phyloP scores from a whole-genome alignment of 2,888 invertebrate species.

The Emmelina monodactyla region DNA sequence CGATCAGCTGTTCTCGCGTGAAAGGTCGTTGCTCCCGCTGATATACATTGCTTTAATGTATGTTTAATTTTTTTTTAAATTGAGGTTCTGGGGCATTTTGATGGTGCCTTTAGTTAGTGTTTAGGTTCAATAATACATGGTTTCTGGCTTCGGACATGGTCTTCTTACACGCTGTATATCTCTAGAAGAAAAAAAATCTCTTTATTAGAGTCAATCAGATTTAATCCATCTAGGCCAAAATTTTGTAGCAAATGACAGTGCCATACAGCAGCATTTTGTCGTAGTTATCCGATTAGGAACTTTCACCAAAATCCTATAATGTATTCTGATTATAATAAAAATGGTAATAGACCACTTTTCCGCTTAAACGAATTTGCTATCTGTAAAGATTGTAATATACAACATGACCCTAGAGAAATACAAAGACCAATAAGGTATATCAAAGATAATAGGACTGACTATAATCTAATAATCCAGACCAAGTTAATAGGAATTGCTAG shows the following conservation, averaged over 20 bases:
- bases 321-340: too few relatives aligned
- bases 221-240: neutral
- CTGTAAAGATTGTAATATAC: neutral
- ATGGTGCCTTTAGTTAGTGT: too few relatives aligned
- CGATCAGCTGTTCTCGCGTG: too few relatives aligned
- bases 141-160: too few relatives aligned
- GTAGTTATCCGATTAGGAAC: neutral
- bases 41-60: too few relatives aligned
- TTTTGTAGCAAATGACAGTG: neutral
- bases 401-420: neutral
- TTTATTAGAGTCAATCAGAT: neutral
- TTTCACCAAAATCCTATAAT: neutral
- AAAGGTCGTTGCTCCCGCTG: too few relatives aligned
- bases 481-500: neutral
- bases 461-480: neutral
- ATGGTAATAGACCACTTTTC: neutral
- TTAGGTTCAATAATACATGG: too few relatives aligned
- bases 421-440: neutral
- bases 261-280: too few relatives aligned
- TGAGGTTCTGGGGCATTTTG: too few relatives aligned
- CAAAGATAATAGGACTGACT: neutral
- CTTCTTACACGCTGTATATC: too few relatives aligned
- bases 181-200: slow-evolving; percentile 1
- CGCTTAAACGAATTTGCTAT: neutral
- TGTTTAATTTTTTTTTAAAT: too few relatives aligned